Conservation (phyloP, 1,140 invertebrate genomes). For the Lordiphosa mommai region DNA sequence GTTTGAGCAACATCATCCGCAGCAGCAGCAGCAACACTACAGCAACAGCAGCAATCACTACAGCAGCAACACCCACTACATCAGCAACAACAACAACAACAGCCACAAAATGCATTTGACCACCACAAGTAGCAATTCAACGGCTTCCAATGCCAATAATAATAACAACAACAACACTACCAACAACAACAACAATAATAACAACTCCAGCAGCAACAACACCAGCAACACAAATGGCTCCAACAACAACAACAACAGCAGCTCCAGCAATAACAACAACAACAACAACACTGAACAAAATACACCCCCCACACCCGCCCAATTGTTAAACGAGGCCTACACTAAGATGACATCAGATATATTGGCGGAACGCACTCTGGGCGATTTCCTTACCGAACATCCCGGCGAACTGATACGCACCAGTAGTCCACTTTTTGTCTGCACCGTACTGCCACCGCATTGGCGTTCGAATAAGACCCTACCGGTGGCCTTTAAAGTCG, state of each 20-base stretch:
- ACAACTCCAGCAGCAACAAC: conserved; percentile 42
- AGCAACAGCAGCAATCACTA: conserved; percentile 8
- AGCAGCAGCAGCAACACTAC: conserved; percentile 17
- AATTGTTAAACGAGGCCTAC: conserved; percentile 89
- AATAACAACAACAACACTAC: conserved; percentile 44
- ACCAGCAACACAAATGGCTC: conserved; percentile 47
- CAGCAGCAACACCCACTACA: conserved; percentile 17
- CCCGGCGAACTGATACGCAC: conserved; percentile 95
- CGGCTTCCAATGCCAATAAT: conserved; percentile 63
- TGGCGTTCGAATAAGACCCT: conserved; percentile 99
- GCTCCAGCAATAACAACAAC: conserved; percentile 77
- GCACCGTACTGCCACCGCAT: conserved; percentile 94
- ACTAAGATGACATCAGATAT: conserved; percentile 94
- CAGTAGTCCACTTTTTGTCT: conserved; percentile 95
- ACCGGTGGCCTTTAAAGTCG: conserved; percentile 96
- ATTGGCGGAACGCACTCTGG: conserved; percentile 91
- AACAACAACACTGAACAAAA: conserved; percentile 80
- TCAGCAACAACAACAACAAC: conserved; percentile 29
- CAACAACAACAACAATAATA: conserved; percentile 24
- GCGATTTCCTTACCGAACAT: conserved; percentile 94
- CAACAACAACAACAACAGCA: conserved; percentile 43
- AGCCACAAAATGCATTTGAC: conserved; percentile 68
- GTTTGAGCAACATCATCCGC: conserved; percentile 50
- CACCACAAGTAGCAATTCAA: conserved; percentile 54
- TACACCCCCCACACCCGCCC: conserved; percentile 82